Evolutionary conservation across 2,888 invertebrate species (phyloP), one percentile per base, ranked within the genome.

Genomic region (Cynaeus angustus): DNA sequence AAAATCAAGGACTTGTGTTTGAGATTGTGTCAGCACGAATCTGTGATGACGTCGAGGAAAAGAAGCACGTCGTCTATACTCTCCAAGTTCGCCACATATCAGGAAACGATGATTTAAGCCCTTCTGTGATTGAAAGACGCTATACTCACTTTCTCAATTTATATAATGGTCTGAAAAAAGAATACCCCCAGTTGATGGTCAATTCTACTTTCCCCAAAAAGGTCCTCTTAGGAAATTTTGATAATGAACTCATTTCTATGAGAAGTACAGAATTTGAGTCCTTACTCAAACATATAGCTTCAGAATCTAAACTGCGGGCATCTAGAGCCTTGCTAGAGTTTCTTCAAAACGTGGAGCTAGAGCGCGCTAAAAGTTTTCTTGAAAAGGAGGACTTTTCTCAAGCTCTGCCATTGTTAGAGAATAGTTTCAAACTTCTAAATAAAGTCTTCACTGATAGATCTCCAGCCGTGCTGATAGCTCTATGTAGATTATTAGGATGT

Each of bases 101-200:
- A n/a, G 84, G 86, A 12, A 86, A 83, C 73, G 84, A 85, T 72
- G 92, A 92, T 83, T 82, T 76, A 37, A 78, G 86, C 33, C 91
- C 92, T 12, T 90, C 89, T 0, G 87, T 88, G 70, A 89, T 92
- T 52, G 91, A 92, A 78, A 85, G 93, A 58, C 87, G 93, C 75
- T 93, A 93, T 81, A 92, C 92, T 5, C 90, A 93, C 77, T 93
- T 93, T 81, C 84, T 90, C 56, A 89, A 89, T 70, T 85, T 93
- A 1, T 92, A 90, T 79, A 88, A 87, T 73, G 86, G 87, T 1
- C 83, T 93, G 16, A 90, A 88, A 76, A 89, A 88, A 70, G 89
- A 89, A 53, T 86, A 87, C 80, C 88, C 91, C 0, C 78, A 83
- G 30, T 80, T 89, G 67, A 83, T 92, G 83, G 82, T 80, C 59